Base-by-base conservation (phyloP, 2,113 vertebrate species). In the Chroicocephalus ridibundus region DNA sequence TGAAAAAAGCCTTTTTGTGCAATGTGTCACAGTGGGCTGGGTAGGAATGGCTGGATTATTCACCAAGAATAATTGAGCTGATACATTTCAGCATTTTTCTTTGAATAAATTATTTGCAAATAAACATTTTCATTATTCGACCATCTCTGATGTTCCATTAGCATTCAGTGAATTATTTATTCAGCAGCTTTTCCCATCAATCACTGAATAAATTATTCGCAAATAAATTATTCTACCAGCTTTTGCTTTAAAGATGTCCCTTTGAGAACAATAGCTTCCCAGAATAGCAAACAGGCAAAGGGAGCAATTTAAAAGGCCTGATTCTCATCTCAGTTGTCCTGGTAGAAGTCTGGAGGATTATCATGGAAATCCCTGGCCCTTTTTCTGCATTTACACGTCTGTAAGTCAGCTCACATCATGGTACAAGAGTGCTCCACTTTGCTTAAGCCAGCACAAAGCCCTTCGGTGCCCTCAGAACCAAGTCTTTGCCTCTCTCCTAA, bases 91-190 rank as follows among this genome's bases (percentile, higher is more conserved):
- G 94, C 94, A 54, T 95, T 93, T 97, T 96, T 82, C 94, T 87
- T 94, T 82, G 95, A 96, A 95, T 97, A 97, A 95, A 96, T 97
- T 89, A 97, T 97, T 97, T 97, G 96, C 91, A 96, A 96, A 97
- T 97, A 97, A 97, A 97, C 94, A 96, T 97, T 97, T 97, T 95
- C 95, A 95, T 97, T 94, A 97, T 97, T 97, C 77, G 88, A 34
- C 94, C 91, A 95, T 87, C 93, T 97, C 96, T 97, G 95, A 97
- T 97, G 97, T 95, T 85, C 94, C 96, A 95, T 97, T 97, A 97
- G 91, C 91, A 97, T 97, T 87, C 94, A 70, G 96, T 95, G 97
- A 97, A 95, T 96, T 97, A 96, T 97, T 97, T 96, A 97, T 97
- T 95, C 96, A 87, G 89, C 95, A 97, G 96, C 91, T 94, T 93